Evolutionary conservation across 92 coral and sea anemone genomes (phyloP).

Genomic region (Siderastrea radians): DNA sequence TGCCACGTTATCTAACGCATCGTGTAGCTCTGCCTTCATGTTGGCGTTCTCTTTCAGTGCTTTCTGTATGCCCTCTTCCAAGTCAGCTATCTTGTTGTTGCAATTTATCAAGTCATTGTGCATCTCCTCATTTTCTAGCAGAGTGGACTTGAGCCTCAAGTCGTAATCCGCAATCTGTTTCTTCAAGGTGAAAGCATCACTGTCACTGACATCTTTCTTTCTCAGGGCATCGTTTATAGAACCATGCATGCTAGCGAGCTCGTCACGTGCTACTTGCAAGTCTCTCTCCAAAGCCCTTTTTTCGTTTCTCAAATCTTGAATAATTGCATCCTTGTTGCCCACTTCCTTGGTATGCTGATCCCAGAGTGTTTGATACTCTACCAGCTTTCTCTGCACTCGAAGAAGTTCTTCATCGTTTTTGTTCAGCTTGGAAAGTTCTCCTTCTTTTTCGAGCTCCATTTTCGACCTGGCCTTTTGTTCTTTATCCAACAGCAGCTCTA

Average conservation of each 20-base stretch:
- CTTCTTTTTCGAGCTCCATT: slow-evolving; percentile 77
- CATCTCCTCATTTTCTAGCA: slow-evolving; percentile 94
- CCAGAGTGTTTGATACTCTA: slow-evolving; percentile 92
- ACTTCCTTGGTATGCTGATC: slow-evolving; percentile 87
- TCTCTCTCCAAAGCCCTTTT: slow-evolving; percentile 89
- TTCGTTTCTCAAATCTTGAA: slow-evolving; percentile 87
- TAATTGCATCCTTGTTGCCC: slow-evolving; percentile 84
- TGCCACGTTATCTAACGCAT: slow-evolving; percentile 82
- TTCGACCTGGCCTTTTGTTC: slow-evolving; percentile 71
- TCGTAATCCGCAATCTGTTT: slow-evolving; percentile 89
- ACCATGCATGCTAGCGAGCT: slow-evolving; percentile 82
- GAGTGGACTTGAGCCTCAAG: slow-evolving; percentile 77
- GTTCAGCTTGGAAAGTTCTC: slow-evolving; percentile 49
- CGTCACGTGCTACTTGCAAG: slow-evolving; percentile 91
- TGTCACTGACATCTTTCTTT: slow-evolving; percentile 90
- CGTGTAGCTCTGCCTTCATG: slow-evolving; percentile 87
- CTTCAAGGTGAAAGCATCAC: slow-evolving; percentile 85
- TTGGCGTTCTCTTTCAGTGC: slow-evolving; percentile 86
- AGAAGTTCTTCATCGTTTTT: slow-evolving; percentile 84
- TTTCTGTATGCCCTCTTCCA: slow-evolving; percentile 87
- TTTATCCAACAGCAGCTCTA: slow-evolving; percentile 75
- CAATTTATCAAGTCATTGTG: slow-evolving; percentile 87
- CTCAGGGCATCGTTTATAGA: slow-evolving; percentile 81
- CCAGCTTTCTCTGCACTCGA: slow-evolving; percentile 76
- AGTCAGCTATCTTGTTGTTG: slow-evolving; percentile 88